These are phyloP conservation scores for Helicorthomorpha holstii DNA, from an alignment of 1,140 invertebrate genomes.

Conservation along the genomic window DNA sequence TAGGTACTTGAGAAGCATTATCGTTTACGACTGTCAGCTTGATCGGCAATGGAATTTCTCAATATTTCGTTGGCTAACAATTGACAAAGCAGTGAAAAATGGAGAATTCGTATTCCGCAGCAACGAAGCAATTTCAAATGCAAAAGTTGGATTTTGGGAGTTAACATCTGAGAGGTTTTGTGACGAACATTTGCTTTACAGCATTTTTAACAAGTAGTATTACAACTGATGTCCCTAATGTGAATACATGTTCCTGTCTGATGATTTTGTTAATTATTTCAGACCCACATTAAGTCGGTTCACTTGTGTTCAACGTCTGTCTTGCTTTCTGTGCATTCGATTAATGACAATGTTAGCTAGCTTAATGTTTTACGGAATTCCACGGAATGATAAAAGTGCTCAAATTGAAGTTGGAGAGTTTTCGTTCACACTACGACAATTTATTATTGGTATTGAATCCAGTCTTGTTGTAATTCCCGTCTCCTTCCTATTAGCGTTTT, in stretches of 20 bases:
- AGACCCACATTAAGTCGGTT: neutral
- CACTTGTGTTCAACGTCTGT: neutral
- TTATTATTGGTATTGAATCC: neutral
- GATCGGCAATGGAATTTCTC: neutral
- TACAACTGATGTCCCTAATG: neutral
- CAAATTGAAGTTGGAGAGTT: neutral
- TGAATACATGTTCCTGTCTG: neutral
- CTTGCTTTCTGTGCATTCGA: neutral
- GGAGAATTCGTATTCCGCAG: neutral
- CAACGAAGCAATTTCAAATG: neutral
- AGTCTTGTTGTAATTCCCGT: neutral
- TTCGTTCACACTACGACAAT: neutral
- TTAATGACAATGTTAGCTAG: neutral
- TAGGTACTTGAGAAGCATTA: neutral
- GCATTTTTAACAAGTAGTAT: neutral
- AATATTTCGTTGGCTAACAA: neutral
- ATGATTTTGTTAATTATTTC: neutral
- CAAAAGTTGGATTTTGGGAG: neutral
- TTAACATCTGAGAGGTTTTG: neutral
- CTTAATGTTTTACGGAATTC: neutral
- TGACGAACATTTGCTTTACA: neutral
- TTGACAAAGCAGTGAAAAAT: neutral
- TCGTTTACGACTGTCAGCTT: neutral
- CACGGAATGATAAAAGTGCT: neutral
- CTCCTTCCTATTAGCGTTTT: neutral